Evolutionary conservation across 1,140 invertebrate genomes (phyloP).

Genomic region (Globodera ellingtonae): DNA sequence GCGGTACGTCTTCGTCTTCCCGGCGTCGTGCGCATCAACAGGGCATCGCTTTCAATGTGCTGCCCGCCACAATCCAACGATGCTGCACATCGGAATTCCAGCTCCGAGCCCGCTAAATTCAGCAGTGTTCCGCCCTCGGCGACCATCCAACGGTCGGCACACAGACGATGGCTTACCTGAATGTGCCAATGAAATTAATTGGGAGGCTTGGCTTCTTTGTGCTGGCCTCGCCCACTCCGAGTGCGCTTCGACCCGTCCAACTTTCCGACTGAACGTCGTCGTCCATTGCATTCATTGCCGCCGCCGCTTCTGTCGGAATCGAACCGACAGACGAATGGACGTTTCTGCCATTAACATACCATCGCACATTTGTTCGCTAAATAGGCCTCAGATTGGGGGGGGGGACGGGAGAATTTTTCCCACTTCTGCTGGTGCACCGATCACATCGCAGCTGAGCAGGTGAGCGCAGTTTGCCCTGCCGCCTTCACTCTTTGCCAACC

Average conservation of each 20-base stretch:
- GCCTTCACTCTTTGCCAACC: slow-evolving; percentile 6
- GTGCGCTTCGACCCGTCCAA: not conserved
- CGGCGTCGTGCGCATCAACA: not conserved
- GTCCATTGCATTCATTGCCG: not conserved
- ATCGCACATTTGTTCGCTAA: slow-evolving; percentile 19
- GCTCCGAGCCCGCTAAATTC: not conserved
- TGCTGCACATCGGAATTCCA: not conserved
- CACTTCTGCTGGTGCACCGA: slow-evolving; percentile 65
- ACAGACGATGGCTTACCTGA: slow-evolving; percentile 2
- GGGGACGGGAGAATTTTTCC: not conserved
- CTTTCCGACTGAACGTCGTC: not conserved
- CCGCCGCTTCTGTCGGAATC: not conserved
- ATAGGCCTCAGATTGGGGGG: not conserved
- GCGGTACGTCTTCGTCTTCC: not conserved
- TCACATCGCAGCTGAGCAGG: slow-evolving; percentile 27
- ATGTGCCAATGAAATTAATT: not conserved
- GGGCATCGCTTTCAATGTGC: not conserved
- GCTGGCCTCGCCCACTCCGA: not conserved
- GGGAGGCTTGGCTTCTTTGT: not conserved
- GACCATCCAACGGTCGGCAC: not conserved
- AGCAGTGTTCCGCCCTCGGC: not conserved
- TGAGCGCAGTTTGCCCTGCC: slow-evolving; percentile 1
- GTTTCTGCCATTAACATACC: slow-evolving; percentile 16
- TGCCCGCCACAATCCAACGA: not conserved
- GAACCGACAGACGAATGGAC: not conserved